Evolutionary conservation across 2,797 vertebrate species (phyloP).

Genomic region (Enteromius mattozi): DNA sequence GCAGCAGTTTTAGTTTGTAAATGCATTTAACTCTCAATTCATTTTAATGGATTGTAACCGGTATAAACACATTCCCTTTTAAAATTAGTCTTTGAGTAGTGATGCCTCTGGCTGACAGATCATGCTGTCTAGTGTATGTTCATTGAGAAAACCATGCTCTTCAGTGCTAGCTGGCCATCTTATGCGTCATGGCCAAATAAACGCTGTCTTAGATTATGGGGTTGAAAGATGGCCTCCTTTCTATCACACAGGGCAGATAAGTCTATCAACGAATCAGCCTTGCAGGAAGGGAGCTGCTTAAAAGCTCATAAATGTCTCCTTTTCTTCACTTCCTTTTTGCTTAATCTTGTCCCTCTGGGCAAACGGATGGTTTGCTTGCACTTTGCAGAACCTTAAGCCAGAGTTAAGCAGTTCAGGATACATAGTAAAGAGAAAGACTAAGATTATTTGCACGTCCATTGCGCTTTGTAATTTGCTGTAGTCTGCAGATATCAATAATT

Average conservation of each 20-base stretch:
- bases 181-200: slow-evolving; percentile 69
- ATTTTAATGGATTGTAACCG: neutral
- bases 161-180: slow-evolving; percentile 66
- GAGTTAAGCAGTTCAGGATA: slow-evolving; percentile 22
- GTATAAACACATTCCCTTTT: neutral
- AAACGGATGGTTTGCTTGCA: slow-evolving; percentile 60
- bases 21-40: neutral
- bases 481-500: slow-evolving; percentile 3
- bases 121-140: neutral
- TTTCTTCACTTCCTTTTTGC: slow-evolving; percentile 73
- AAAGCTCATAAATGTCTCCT: slow-evolving; percentile 79
- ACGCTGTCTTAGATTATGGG: slow-evolving; percentile 70
- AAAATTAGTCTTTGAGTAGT: neutral
- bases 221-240: slow-evolving; percentile 77
- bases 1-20: neutral
- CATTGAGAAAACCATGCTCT: slow-evolving; percentile 64
- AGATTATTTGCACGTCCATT: neutral
- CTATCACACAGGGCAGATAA: slow-evolving; percentile 76
- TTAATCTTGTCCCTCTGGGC: slow-evolving; percentile 64
- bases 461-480: neutral
- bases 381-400: slow-evolving; percentile 52
- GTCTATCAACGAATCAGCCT: slow-evolving; percentile 76
- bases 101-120: neutral
- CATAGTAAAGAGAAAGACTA: neutral
- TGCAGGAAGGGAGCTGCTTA: slow-evolving; percentile 70